Percentiles rank a stretch among this genome's conserved stretches.
Evolutionary conservation across 2,888 invertebrate genomes (phyloP).

Genomic region (Ischnura elegans): DNA sequence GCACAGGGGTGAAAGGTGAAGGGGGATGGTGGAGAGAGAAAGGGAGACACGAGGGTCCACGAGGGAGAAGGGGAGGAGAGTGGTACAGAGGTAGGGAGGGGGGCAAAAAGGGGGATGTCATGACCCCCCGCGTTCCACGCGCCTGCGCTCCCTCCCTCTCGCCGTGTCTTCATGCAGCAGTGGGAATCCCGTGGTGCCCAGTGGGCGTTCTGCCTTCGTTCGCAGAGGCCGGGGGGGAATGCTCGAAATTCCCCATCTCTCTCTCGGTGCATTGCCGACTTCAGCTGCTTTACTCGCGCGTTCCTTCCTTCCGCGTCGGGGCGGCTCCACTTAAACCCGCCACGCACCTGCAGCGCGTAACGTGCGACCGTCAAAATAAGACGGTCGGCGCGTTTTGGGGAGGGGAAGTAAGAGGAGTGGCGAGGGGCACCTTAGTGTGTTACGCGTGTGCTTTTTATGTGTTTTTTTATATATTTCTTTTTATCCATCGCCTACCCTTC

Average conservation of each 20-base stretch:
- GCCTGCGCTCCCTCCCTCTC: neutral
- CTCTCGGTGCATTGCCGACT: constrained; percentile 1
- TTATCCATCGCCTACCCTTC: neutral
- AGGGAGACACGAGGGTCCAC: neutral
- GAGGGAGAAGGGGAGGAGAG: neutral
- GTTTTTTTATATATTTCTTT: neutral
- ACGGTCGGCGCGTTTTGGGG: neutral
- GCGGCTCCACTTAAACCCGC: neutral
- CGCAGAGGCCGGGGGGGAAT: neutral
- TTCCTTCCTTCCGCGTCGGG: neutral
- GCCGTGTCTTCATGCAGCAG: constrained; percentile 10
- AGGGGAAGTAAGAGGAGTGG: neutral
- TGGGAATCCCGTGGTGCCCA: neutral
- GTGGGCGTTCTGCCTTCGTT: constrained; percentile 41
- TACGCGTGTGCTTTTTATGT: neutral
- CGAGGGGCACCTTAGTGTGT: neutral
- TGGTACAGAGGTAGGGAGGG: neutral
- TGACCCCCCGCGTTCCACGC: neutral
- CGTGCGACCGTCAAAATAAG: too few relatives aligned
- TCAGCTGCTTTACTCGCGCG: neutral
- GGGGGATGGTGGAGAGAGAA: neutral
- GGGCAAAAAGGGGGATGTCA: neutral
- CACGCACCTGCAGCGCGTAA: too few relatives aligned
- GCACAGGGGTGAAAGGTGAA: neutral
- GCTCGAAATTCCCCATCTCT: too few relatives aligned